Conservation (phyloP, 2,888 invertebrate species). For the Thecocarcelia acutangulata region DNA sequence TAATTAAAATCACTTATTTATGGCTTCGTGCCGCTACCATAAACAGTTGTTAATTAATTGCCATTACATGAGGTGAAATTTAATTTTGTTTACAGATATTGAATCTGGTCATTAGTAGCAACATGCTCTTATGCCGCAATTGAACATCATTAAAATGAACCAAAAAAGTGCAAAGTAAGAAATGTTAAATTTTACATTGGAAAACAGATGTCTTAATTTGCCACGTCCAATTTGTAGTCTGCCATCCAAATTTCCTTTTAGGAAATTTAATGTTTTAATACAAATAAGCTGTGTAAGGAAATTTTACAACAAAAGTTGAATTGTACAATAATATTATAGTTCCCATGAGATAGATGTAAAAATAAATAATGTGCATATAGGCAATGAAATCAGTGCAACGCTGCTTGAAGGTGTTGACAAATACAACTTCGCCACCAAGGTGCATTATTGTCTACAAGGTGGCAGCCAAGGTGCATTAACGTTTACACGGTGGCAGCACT, state of each 20-base stretch:
- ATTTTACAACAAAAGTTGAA: not conserved
- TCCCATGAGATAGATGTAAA: constrained; percentile 26
- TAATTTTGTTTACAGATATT: constrained; percentile 45
- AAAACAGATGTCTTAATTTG: constrained; percentile 51
- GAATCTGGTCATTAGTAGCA: constrained; percentile 27
- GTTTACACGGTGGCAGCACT: too few relatives aligned
- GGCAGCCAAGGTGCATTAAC: too few relatives aligned
- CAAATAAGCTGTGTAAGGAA: not conserved
- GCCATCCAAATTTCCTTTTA: constrained; percentile 32
- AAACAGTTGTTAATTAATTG: constrained; percentile 64
- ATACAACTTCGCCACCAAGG: too few relatives aligned
- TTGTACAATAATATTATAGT: constrained; percentile 11
- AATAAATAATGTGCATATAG: not conserved
- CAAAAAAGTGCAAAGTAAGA: constrained; percentile 27
- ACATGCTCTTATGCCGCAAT: not conserved
- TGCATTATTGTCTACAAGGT: too few relatives aligned
- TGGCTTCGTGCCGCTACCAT: constrained; percentile 53
- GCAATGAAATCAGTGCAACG: too few relatives aligned
- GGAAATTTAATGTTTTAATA: not conserved
- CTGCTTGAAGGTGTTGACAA: too few relatives aligned
- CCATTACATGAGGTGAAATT: constrained; percentile 65
- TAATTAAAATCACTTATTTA: constrained; percentile 55
- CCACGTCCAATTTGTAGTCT: constrained; percentile 38
- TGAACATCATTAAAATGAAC: constrained; percentile 57
- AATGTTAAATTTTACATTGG: constrained; percentile 16